A percentile compares a stretch with the other conserved stretches of the same genome.
phyloP scores from a whole-genome alignment of 1,140 invertebrate species.

The Chymomyza costata region DNA sequence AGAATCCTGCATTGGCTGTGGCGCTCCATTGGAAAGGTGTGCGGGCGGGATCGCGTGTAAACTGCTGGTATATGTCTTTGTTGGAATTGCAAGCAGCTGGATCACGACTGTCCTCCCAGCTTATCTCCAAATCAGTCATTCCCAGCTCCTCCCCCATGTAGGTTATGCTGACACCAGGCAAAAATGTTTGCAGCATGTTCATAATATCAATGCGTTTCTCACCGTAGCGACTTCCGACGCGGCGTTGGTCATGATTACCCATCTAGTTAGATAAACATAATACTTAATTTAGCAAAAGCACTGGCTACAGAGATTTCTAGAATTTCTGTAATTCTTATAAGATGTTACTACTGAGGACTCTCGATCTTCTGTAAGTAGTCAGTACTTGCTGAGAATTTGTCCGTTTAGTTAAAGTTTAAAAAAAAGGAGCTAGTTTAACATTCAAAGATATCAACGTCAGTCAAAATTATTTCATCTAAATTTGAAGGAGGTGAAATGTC shows the following conservation, averaged over 20 bases:
- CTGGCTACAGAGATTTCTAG: too few relatives aligned
- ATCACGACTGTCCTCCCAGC: constrained; percentile 76
- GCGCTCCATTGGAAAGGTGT: constrained; percentile 88
- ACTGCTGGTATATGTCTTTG: constrained; percentile 70
- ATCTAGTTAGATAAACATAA: constrained; percentile 74
- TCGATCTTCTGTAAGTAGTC: too few relatives aligned
- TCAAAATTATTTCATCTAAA: too few relatives aligned
- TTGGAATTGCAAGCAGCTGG: constrained; percentile 78
- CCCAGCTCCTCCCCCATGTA: constrained; percentile 83
- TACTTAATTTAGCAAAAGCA: not conserved
- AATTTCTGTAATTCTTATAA: too few relatives aligned
- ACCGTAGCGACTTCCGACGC: constrained; percentile 80
- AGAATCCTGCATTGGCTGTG: constrained; percentile 76
- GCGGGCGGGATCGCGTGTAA: constrained; percentile 81
- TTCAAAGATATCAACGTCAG: too few relatives aligned
- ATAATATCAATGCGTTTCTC: constrained; percentile 80
- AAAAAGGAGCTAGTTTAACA: too few relatives aligned
- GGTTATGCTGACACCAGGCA: constrained; percentile 85
- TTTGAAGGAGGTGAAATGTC: too few relatives aligned
- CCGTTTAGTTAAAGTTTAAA: too few relatives aligned
- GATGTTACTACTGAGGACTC: too few relatives aligned
- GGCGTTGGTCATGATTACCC: constrained; percentile 81
- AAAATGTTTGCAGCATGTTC: constrained; percentile 81
- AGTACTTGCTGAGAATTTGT: too few relatives aligned
- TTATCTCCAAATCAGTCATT: constrained; percentile 82